These are phyloP conservation scores for Callimico goeldii DNA, from an alignment of 2,797 vertebrate genomes.

Conservation along the genomic window DNA sequence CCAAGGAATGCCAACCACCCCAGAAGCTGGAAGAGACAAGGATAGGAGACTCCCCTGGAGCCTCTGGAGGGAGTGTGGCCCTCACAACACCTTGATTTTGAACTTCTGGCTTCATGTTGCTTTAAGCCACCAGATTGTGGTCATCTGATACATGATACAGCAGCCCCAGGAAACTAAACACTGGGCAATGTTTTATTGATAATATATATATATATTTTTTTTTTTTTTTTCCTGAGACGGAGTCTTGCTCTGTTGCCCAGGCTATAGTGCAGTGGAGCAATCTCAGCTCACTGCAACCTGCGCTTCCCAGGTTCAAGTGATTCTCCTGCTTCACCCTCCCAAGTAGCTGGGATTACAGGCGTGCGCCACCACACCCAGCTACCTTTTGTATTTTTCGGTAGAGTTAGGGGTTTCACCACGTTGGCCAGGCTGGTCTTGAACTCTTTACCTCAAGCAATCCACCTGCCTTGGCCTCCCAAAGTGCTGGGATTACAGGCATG, in stretches of 20 bases:
- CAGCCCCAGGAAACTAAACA: background rate
- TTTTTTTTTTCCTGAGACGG: too few relatives aligned
- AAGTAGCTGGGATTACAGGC: background rate
- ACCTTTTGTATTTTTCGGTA: too few relatives aligned
- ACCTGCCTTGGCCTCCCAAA: too few relatives aligned
- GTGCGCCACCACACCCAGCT: too few relatives aligned
- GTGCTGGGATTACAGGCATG: too few relatives aligned
- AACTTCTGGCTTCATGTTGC: background rate
- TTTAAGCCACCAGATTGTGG: background rate
- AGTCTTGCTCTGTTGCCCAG: background rate
- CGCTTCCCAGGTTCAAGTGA: background rate
- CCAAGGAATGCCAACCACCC: fast-evolving
- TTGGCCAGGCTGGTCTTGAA: too few relatives aligned
- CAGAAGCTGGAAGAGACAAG: background rate
- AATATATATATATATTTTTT: too few relatives aligned
- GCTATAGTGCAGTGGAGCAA: background rate
- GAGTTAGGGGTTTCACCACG: too few relatives aligned
- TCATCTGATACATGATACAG: background rate
- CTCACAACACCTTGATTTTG: background rate
- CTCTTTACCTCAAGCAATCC: too few relatives aligned
- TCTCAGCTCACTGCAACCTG: background rate
- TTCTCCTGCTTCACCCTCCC: background rate
- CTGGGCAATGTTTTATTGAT: background rate
- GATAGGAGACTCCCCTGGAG: background rate
- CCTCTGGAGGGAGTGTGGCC: background rate